phyloP scores from a whole-genome alignment of 2,113 vertebrate genomes.

The Sorex araneus region DNA sequence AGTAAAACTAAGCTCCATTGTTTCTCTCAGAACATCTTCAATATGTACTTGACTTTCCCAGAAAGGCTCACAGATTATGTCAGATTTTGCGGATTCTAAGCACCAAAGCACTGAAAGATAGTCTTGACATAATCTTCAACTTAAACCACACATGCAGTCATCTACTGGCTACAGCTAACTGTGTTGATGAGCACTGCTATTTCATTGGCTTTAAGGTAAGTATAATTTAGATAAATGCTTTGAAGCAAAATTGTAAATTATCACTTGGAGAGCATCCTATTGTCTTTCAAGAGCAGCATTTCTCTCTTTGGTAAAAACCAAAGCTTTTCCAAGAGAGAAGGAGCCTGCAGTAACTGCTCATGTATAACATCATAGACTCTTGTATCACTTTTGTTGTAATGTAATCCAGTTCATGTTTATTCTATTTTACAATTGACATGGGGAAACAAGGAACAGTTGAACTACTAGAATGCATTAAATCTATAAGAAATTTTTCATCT shows the following conservation, averaged over 20 bases:
- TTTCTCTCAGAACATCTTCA: neutral
- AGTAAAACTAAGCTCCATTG: neutral
- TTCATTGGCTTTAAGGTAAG: slow-evolving; percentile 37
- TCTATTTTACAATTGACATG: slow-evolving; percentile 71
- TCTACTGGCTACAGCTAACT: neutral
- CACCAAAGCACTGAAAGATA: neutral
- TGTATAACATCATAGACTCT: neutral
- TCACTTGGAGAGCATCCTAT: neutral
- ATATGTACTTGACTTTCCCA: neutral
- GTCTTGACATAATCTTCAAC: slow-evolving; percentile 6
- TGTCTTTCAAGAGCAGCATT: slow-evolving; percentile 41
- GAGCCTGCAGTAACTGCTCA: neutral
- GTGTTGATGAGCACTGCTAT: neutral
- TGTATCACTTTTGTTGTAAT: slow-evolving; percentile 40
- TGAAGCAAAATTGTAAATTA: slow-evolving; percentile 27
- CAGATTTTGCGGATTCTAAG: slow-evolving; percentile 15
- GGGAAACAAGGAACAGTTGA: slow-evolving; percentile 48
- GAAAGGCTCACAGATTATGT: neutral
- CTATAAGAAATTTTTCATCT: slow-evolving; percentile 64
- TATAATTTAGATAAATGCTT: slow-evolving; percentile 53
- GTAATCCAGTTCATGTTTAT: slow-evolving; percentile 67
- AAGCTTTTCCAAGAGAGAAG: neutral
- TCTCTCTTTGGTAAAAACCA: neutral
- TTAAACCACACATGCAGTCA: neutral
- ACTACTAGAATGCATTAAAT: slow-evolving; percentile 61